Evolutionary conservation across 2,113 vertebrate genomes (phyloP).

Genomic region (Corythaixoides concolor): DNA sequence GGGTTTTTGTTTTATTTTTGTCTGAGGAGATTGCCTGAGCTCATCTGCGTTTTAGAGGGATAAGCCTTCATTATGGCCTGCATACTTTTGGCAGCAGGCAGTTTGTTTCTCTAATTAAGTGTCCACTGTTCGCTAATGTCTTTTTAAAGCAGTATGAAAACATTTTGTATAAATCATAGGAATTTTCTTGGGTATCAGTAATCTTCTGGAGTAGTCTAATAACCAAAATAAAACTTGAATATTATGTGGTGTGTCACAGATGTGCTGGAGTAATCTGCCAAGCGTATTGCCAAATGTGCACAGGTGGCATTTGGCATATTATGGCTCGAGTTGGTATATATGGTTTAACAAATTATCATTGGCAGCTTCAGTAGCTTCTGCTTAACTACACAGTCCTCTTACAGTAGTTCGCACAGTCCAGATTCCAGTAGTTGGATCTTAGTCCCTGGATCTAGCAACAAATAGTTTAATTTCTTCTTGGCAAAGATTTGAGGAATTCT

Average conservation of each 20-base stretch:
- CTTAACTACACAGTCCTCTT: neutral
- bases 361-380: slow-evolving; percentile 33
- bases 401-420: neutral
- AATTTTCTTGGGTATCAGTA: neutral
- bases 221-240: neutral
- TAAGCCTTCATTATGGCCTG: slow-evolving; percentile 7
- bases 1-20: neutral
- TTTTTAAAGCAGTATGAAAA: slow-evolving; percentile 1
- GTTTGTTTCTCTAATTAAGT: slow-evolving; percentile 11
- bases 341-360: slow-evolving; percentile 38
- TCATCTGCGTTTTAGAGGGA: neutral
- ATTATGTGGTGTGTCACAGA: neutral
- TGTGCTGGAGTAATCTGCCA: slow-evolving; percentile 25
- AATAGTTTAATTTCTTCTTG: slow-evolving; percentile 28
- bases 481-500: slow-evolving; percentile 22
- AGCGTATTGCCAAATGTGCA: neutral
- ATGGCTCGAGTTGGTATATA: neutral
- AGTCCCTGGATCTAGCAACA: neutral
- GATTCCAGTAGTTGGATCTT: slow-evolving; percentile 12
- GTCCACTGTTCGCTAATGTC: neutral
- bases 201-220: neutral
- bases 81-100: neutral
- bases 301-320: slow-evolving; percentile 28
- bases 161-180: neutral
- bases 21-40: neutral